Conservation (phyloP, 2,888 invertebrate species). For the Rhagium mordax region DNA sequence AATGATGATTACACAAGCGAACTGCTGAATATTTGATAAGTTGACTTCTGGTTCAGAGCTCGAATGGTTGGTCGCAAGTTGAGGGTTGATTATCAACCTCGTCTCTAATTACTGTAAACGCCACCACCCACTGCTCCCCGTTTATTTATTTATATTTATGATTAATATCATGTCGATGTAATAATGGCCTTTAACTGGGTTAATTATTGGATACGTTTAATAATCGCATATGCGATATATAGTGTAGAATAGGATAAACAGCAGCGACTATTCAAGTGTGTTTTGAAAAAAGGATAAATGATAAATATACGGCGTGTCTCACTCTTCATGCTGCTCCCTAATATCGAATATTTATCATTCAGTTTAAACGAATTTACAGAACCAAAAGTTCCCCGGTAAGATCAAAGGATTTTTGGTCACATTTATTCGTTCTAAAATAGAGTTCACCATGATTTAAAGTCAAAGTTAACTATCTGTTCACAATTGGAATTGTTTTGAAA, state of each 20-base stretch:
- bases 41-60: slow-evolving; percentile 61
- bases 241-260: neutral
- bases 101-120: slow-evolving; percentile 26
- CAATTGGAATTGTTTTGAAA: no score
- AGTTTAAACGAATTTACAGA: no score
- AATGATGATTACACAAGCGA: slow-evolving; percentile 61
- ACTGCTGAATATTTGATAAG: slow-evolving; percentile 62
- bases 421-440: no score
- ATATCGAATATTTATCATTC: no score
- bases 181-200: neutral
- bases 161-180: slow-evolving; percentile 20
- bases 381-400: no score
- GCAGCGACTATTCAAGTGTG: neutral
- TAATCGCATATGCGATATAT: neutral
- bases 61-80: slow-evolving; percentile 28
- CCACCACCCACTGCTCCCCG: neutral
- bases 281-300: no score
- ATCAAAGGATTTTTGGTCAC: no score
- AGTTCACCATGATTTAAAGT: no score
- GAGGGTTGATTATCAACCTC: slow-evolving; percentile 29
- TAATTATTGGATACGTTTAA: slow-evolving; percentile 3
- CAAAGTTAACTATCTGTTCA: no score
- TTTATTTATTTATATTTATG: slow-evolving; percentile 15
- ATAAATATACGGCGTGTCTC: no score
- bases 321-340: no score